These are phyloP conservation scores for Mesocricetus auratus DNA, from an alignment of 2,113 vertebrate species.

Conservation along the genomic window DNA sequence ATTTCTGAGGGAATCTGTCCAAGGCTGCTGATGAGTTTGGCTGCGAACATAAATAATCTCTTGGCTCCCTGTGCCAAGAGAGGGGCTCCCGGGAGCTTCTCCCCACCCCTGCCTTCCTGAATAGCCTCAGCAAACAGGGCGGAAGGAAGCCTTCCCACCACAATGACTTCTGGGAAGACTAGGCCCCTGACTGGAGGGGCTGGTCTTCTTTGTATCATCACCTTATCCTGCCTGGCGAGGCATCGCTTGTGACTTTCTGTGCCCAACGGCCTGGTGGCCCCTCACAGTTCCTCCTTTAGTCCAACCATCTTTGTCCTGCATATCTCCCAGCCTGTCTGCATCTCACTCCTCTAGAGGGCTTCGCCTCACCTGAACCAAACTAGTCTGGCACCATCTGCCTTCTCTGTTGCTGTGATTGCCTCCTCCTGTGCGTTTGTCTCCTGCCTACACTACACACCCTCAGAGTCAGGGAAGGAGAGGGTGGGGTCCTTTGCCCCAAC, in stretches of 20 bases:
- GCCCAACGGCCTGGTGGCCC: background rate
- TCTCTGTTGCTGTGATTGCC: background rate
- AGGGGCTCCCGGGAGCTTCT: background rate
- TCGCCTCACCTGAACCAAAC: background rate
- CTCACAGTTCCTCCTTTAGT: background rate
- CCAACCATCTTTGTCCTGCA: background rate
- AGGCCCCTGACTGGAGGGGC: background rate
- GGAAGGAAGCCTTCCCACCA: constrained; percentile 1
- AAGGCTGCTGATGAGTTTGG: background rate
- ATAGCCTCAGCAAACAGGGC: background rate
- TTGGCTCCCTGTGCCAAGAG: background rate
- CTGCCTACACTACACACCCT: background rate
- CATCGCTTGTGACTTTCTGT: background rate
- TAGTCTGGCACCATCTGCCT: background rate
- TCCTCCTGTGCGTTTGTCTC: background rate
- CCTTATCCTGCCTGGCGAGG: background rate
- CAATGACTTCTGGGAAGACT: background rate
- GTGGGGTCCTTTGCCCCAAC: background rate
- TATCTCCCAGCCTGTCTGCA: background rate
- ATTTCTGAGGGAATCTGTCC: background rate
- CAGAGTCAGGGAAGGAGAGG: background rate
- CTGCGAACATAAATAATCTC: background rate
- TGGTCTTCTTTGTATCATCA: background rate
- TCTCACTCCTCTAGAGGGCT: background rate
- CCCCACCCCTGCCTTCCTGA: background rate